A percentile compares a stretch with the other conserved stretches of the same genome.
phyloP scores from a whole-genome alignment of 2,113 vertebrate species.

The Micromys minutus region DNA sequence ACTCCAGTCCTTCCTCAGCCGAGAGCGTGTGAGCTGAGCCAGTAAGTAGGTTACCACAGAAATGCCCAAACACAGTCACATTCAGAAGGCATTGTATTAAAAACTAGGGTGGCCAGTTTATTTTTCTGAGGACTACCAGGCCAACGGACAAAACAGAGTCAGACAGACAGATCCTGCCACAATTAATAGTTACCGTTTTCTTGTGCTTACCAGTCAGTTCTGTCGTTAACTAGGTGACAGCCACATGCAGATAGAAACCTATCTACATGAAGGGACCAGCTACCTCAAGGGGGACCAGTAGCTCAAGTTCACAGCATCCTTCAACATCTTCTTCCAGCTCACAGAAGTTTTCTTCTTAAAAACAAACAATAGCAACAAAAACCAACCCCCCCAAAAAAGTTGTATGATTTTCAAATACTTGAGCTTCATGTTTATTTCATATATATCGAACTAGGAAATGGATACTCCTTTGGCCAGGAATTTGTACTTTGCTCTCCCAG shows the following conservation, averaged over 20 bases:
- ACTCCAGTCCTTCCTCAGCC: neutral
- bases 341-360: neutral
- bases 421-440: neutral
- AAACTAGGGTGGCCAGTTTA: neutral
- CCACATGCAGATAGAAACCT: neutral
- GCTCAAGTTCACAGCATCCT: neutral
- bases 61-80: neutral
- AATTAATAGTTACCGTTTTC: too few species aligned
- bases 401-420: neutral
- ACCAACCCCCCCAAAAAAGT: too few species aligned
- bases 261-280: neutral
- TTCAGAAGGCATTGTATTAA: neutral
- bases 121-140: neutral
- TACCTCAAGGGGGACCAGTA: too few species aligned
- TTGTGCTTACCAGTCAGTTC: neutral
- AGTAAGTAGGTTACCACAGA: neutral
- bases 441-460: neutral
- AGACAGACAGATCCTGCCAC: neutral
- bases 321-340: neutral
- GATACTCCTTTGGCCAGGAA: neutral
- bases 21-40: neutral
- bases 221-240: neutral
- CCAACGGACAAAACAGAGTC: neutral
- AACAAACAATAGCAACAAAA: neutral
- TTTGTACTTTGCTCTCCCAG: neutral